Conservation (phyloP, 2,888 invertebrate genomes). For the Clusia tigrina region DNA sequence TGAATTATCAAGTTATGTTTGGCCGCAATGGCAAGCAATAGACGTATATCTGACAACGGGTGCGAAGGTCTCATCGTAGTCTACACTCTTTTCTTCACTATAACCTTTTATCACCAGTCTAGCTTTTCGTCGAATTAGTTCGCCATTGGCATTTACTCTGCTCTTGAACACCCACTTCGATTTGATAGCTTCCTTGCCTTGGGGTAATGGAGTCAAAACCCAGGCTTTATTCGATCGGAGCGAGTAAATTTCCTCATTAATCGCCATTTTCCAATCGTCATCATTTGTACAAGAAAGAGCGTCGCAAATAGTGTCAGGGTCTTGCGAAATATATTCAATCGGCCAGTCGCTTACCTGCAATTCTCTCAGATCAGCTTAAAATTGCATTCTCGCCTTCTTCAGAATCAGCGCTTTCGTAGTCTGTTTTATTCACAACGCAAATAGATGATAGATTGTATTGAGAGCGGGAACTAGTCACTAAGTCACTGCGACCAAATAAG, state of each 20-base stretch:
- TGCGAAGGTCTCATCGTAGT: slow-evolving; percentile 33
- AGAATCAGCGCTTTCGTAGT: background rate
- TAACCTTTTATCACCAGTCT: slow-evolving; percentile 31
- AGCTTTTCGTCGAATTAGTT: slow-evolving; percentile 27
- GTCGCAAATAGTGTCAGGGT: slow-evolving; percentile 14
- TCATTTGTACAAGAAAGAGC: slow-evolving; percentile 20
- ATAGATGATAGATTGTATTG: too few relatives aligned
- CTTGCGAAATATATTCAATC: slow-evolving; percentile 7
- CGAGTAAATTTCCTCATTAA: slow-evolving; percentile 23
- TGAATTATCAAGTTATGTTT: slow-evolving; percentile 31
- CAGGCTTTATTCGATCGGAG: slow-evolving; percentile 26
- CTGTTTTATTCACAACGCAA: too few relatives aligned
- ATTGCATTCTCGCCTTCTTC: background rate
- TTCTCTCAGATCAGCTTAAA: background rate
- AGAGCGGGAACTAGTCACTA: too few relatives aligned
- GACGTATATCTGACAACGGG: slow-evolving; percentile 28
- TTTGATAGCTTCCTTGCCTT: slow-evolving; percentile 26
- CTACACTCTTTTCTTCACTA: slow-evolving; percentile 30
- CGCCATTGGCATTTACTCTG: slow-evolving; percentile 23
- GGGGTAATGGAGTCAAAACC: slow-evolving; percentile 22
- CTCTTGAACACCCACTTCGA: slow-evolving; percentile 32
- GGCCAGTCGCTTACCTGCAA: background rate
- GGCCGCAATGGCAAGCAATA: slow-evolving; percentile 30
- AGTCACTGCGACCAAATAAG: too few relatives aligned
- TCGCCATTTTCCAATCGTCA: slow-evolving; percentile 22